Base-by-base conservation (phyloP, 2,888 invertebrate species). In the Caenorhabditis auriculariae region DNA sequence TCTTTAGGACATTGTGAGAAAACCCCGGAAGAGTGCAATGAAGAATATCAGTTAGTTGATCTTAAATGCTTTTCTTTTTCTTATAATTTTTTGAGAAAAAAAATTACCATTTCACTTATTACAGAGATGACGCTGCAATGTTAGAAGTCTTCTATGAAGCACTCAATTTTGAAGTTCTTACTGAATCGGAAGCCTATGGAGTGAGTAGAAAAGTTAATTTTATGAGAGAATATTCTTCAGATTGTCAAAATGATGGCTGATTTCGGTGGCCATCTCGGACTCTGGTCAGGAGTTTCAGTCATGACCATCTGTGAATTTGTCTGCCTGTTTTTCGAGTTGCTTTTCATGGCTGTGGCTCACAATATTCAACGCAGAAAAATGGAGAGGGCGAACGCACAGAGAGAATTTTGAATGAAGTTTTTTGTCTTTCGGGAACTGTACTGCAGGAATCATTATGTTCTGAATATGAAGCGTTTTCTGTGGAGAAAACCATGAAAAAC, bases 141-240 rank as follows among this genome's bases (percentile, higher is more conserved):
- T 48, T 79, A 17, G 79, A 79, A 56, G 77, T 79, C 3, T 78
- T 79, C 54, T 78, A 76, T 50, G 78, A 78, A 43, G 76, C 74
- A 0, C 64, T 78, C 43, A 78, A 79, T 35, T 78, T 71, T 53
- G 78, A 79, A 63, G 63, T 74, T 21, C 45, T 78, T 3, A 61
- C 64, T 0, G 78, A 78, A 37, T 72, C 72, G 4, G 76, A 76
- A 52, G 78, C 78, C 2, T 79, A 79, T 53, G 78, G 77, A 4
- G 78, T 78, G 38, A 58, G 62, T 54, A 44, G 19, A 24, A 44
- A 44, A 19, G 15, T 46, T 12, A 1, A 17, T 35, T 42, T 21
- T 0, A 12, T 21, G 35, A 42, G 24, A 7, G 29, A 21, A 21
- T 12, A 17, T 45, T 19, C 48, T 69, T 54, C 46, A 77, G 77